These are phyloP conservation scores for Harpalus rubripes DNA, from an alignment of 2,888 invertebrate species.

Conservation along the genomic window DNA sequence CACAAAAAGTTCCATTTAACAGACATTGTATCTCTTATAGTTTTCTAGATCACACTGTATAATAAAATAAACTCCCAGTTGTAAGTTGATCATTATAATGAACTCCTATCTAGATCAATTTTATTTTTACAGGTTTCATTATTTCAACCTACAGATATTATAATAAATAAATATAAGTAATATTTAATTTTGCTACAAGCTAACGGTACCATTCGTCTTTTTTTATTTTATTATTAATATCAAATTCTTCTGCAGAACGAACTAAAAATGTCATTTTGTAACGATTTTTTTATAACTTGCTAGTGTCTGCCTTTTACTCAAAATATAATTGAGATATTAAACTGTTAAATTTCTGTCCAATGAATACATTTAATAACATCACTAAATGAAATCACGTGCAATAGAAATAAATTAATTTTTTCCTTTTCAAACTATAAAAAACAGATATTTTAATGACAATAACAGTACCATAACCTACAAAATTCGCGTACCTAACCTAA, in stretches of 20 bases:
- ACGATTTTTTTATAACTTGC: not conserved
- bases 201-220: too few species aligned
- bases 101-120: not conserved
- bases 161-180: not conserved
- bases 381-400: not conserved
- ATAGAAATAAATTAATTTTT: not conserved
- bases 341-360: not conserved
- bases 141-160: not conserved
- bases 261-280: too few species aligned
- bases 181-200: too few species aligned
- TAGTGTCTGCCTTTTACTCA: not conserved
- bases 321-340: not conserved
- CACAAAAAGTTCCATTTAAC: too few species aligned
- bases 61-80: not conserved
- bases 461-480: slow-evolving; percentile 20
- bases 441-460: slow-evolving; percentile 13
- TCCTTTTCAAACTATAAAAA: not conserved
- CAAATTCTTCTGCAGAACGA: too few species aligned
- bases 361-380: not conserved
- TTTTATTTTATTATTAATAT: too few species aligned
- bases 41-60: too few species aligned
- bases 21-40: too few species aligned
- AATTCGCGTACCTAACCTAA: slow-evolving; percentile 13
- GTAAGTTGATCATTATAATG: not conserved
- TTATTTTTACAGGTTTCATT: not conserved